Conservation (phyloP, 2,888 invertebrate genomes). For the Pandemis heparana region DNA sequence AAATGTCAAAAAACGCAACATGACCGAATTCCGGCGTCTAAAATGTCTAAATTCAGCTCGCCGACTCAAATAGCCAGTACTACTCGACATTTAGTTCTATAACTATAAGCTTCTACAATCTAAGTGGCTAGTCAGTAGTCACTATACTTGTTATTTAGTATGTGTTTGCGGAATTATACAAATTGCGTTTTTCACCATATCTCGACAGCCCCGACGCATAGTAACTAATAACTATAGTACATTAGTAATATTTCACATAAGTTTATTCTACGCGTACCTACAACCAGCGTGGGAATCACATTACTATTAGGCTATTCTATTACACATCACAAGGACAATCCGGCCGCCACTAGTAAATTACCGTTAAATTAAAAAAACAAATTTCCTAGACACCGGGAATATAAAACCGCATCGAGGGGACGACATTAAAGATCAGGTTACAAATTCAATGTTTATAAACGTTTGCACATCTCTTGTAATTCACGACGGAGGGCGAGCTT, state of each 20-base stretch:
- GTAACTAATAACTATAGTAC: not conserved
- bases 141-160: no score
- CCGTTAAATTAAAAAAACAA: not conserved
- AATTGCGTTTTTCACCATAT: not conserved
- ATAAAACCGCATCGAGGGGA: constrained; percentile 6
- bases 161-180: not conserved
- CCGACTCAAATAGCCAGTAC: no score
- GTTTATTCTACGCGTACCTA: not conserved
- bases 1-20: constrained; percentile 1
- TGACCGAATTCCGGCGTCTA: no score
- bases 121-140: no score
- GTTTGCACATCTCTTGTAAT: no score
- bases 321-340: not conserved
- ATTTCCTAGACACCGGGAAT: not conserved
- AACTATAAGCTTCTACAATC: no score
- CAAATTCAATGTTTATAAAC: no score
- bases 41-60: no score
- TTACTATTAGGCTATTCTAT: no score
- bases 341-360: not conserved
- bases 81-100: no score
- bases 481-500: no score
- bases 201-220: not conserved
- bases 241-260: not conserved
- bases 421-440: not conserved
- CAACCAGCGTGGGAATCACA: constrained; percentile 3